Evolutionary conservation across 2,888 invertebrate species (phyloP), one percentile per base, ranked within the genome.

Genomic region (Heliothis peltigera): DNA sequence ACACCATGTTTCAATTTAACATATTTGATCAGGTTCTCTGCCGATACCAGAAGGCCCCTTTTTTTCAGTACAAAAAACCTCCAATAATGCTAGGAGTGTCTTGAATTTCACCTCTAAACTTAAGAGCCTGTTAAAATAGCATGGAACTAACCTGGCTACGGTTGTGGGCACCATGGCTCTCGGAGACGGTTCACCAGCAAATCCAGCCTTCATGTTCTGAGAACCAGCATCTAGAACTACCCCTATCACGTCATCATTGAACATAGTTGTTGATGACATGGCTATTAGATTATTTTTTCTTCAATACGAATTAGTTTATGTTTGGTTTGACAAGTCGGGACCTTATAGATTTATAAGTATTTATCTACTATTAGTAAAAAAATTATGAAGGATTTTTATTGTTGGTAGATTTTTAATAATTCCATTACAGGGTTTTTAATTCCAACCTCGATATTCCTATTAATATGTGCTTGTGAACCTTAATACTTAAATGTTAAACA

Each of bases 201-300:
- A 98, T 69, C 98, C 98, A 88, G 98, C 98, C 92, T 98, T 98
- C 95, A 97, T 97, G 96, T 97, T 97, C 91, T 97, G 97, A 88
- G 98, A 98, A 69, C 98, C 98, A 94, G 98, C 97, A 96, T 99
- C 98, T 87, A 98, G 96, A 86, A 98, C 98, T 85, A 98, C 96
- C 84, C 97, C 97, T 2, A 84, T 64, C 5, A 44, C 58, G 44
- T 15, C 19, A n/a, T 83, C 77, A 0, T 48, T 42, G 4, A 75
- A 61, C 84, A 84, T 85, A 18, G 55, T 76, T n/a, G 5, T 8
- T 10, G 17, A 17, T 10, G 17, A 17, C 8, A 53, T 22, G 10
- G 28, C 18, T 42, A 42, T 17, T 6, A 6, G 6, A 19, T 4
- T n/a, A 2, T 22, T 46, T 22, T 5, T 53, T 39, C 4, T n/a